phyloP scores from a whole-genome alignment of 1,140 invertebrate species.

The Leptinotarsa defecta region DNA sequence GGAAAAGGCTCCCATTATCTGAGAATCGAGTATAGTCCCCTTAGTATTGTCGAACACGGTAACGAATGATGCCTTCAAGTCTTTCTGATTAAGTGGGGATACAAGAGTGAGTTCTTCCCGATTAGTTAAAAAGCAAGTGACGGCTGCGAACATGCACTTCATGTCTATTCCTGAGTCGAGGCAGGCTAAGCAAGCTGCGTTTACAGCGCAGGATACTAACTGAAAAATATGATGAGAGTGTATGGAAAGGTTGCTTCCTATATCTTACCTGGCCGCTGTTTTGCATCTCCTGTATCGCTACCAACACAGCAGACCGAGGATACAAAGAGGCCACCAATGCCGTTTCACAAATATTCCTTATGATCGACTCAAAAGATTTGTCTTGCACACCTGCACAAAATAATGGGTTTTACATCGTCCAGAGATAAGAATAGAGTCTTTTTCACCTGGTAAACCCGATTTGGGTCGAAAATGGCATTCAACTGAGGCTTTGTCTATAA shows the following conservation, averaged over 20 bases:
- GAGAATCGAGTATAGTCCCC: slow-evolving; percentile 66
- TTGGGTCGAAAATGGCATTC: slow-evolving; percentile 80
- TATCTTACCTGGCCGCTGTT: slow-evolving; percentile 76
- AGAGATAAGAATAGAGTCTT: neutral
- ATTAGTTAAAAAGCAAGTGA: slow-evolving; percentile 71
- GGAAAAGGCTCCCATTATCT: slow-evolving; percentile 70
- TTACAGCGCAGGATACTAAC: slow-evolving; percentile 80
- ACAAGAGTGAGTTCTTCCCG: slow-evolving; percentile 70
- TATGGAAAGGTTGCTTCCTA: neutral
- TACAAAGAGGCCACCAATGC: slow-evolving; percentile 71
- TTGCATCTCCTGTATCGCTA: slow-evolving; percentile 87
- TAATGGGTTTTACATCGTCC: neutral
- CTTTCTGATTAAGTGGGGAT: slow-evolving; percentile 53
- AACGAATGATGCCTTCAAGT: slow-evolving; percentile 64
- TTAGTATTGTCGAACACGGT: slow-evolving; percentile 74
- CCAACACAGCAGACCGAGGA: slow-evolving; percentile 75
- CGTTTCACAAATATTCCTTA: slow-evolving; percentile 77
- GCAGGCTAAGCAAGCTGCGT: slow-evolving; percentile 79
- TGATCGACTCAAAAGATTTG: slow-evolving; percentile 74
- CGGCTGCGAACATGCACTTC: slow-evolving; percentile 78
- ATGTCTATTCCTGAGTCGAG: slow-evolving; percentile 80
- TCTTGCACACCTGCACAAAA: slow-evolving; percentile 65
- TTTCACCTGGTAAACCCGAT: slow-evolving; percentile 71
- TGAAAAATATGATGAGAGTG: slow-evolving; percentile 52
- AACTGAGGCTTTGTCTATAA: slow-evolving; percentile 76